A percentile compares a stretch with the other conserved stretches of the same genome.
Conservation (phyloP, 2,797 vertebrate genomes). For the Hafferia zeledoni region DNA sequence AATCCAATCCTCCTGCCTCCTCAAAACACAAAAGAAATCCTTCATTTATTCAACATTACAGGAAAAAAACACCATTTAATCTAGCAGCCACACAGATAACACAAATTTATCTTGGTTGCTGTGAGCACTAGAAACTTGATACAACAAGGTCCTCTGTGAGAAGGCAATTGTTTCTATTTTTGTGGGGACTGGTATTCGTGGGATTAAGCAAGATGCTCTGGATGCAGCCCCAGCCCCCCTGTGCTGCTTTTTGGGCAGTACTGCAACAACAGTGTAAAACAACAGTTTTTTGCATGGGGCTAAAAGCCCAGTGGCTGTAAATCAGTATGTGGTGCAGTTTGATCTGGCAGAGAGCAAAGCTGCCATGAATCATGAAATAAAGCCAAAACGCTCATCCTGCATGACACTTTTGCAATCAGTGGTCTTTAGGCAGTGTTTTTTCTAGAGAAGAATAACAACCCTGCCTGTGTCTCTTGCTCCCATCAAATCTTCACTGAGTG, state of each 20-base stretch:
- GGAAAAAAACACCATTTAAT: not conserved
- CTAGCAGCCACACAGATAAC: not conserved
- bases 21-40: not conserved
- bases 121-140: slow-evolving; percentile 2
- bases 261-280: not conserved
- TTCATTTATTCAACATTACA: not conserved
- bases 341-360: not conserved
- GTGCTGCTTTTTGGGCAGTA: not conserved
- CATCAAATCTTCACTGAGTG: not conserved
- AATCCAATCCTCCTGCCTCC: not conserved
- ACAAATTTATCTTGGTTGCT: not conserved
- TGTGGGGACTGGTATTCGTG: not conserved
- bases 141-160: not conserved
- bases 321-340: not conserved
- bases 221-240: not conserved
- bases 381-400: not conserved
- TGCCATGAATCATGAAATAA: not conserved
- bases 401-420: not conserved
- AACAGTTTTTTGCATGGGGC: not conserved
- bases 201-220: slow-evolving; percentile 36
- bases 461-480: not conserved
- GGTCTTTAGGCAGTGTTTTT: not conserved
- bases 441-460: not conserved
- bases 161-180: slow-evolving; percentile 60
- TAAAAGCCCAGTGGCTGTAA: not conserved